These are phyloP conservation scores for Myotis brandtii DNA, from an alignment of 2,113 vertebrate species.

Conservation along the genomic window DNA sequence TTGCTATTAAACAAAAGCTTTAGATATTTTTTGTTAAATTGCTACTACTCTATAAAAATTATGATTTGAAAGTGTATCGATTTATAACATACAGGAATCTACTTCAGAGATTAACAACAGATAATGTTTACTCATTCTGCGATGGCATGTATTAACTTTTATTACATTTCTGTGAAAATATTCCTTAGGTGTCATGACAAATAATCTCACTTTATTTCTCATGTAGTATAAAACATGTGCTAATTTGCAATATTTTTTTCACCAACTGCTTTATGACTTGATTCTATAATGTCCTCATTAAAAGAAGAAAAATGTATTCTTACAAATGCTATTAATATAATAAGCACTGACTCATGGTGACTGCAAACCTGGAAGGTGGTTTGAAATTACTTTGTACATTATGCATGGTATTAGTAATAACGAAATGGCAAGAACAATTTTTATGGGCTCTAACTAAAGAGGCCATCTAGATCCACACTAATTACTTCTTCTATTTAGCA, in stretches of 20 bases:
- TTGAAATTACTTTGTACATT: neutral
- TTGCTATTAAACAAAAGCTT: neutral
- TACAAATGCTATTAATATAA: neutral
- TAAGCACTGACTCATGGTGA: neutral
- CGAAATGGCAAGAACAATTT: neutral
- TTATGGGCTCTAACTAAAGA: neutral
- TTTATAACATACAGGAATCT: neutral
- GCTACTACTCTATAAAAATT: neutral
- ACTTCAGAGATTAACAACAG: neutral
- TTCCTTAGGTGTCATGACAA: neutral
- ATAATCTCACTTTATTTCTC: neutral
- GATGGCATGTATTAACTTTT: neutral
- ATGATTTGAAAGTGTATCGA: neutral
- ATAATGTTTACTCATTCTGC: neutral
- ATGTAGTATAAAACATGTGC: neutral
- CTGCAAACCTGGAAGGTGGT: neutral
- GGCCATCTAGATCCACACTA: neutral
- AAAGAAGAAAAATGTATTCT: neutral
- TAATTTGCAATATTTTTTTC: neutral
- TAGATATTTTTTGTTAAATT: neutral
- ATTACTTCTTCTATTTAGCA: neutral
- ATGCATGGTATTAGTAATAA: neutral
- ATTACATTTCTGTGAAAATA: constrained; percentile 9
- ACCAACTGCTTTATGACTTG: neutral
- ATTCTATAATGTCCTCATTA: neutral